Conservation (phyloP, 2,113 vertebrate species). For the Pholis gunnellus region DNA sequence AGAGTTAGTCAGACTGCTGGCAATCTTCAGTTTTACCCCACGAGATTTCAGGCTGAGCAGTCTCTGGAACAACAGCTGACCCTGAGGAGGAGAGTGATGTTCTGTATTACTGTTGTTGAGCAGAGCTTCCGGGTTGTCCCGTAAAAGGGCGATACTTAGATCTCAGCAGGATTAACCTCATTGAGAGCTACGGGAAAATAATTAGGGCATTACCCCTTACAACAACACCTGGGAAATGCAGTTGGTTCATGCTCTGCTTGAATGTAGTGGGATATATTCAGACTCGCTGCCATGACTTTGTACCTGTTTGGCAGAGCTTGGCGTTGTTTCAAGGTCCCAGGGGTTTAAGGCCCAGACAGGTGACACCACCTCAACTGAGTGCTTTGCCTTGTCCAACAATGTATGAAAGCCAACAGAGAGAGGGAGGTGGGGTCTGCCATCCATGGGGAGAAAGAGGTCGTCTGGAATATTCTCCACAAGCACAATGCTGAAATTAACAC, state of each 20-base stretch:
- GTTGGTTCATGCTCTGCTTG: conserved; percentile 8
- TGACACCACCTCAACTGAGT: conserved; percentile 93
- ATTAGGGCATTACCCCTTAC: conserved; percentile 45
- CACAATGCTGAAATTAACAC: conserved; percentile 83
- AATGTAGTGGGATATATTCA: neutral
- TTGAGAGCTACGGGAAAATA: conserved; percentile 54
- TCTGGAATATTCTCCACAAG: conserved; percentile 95
- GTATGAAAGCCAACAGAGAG: conserved; percentile 91
- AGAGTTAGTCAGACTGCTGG: conserved; percentile 75
- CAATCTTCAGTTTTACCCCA: conserved; percentile 80
- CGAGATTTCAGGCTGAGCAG: conserved; percentile 76
- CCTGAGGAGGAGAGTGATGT: conserved; percentile 68
- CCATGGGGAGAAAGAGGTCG: conserved; percentile 86
- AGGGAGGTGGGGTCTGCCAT: conserved; percentile 84
- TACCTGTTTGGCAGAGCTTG: conserved; percentile 87
- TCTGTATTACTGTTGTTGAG: conserved; percentile 19
- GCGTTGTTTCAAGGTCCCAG: conserved; percentile 81
- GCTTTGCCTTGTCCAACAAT: conserved; percentile 90
- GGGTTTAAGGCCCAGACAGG: conserved; percentile 87
- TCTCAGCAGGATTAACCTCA: conserved; percentile 45
- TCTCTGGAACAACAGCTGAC: conserved; percentile 79
- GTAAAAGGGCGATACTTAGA: conserved; percentile 29
- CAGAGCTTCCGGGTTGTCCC: conserved; percentile 1
- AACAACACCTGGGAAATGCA: conserved; percentile 34
- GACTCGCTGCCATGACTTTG: conserved; percentile 7